phyloP scores from a whole-genome alignment of 2,888 invertebrate genomes.

The Notocelia uddmanniana region DNA sequence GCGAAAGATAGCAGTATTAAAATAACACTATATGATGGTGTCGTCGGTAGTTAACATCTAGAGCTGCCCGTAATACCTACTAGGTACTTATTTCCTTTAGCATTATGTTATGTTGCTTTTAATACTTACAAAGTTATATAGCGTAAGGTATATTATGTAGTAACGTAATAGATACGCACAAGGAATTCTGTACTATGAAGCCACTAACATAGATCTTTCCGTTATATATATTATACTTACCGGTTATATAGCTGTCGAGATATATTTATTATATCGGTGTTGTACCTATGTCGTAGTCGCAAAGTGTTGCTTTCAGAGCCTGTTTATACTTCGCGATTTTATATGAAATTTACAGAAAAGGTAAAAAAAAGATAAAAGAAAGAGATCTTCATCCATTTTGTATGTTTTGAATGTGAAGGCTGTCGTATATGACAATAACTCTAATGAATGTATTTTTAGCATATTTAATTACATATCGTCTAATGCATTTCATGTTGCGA shows the following conservation, averaged over 20 bases:
- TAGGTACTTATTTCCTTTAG: slow-evolving; percentile 26
- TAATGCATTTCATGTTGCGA: slow-evolving; percentile 30
- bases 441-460: slow-evolving; percentile 1
- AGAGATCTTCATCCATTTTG: slow-evolving; percentile 26
- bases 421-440: slow-evolving; percentile 19
- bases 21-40: neutral
- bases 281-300: slow-evolving; percentile 41
- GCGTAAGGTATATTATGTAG: slow-evolving; percentile 59
- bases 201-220: slow-evolving; percentile 58
- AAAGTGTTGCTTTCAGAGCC: slow-evolving; percentile 42
- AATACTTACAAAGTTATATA: slow-evolving; percentile 33
- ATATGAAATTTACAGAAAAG: slow-evolving; percentile 42
- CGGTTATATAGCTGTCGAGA: slow-evolving; percentile 38
- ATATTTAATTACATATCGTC: slow-evolving; percentile 34
- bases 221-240: slow-evolving; percentile 49
- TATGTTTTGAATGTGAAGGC: slow-evolving; percentile 24
- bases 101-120: slow-evolving; percentile 30
- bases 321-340: slow-evolving; percentile 46
- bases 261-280: slow-evolving; percentile 45
- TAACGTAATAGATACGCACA: slow-evolving; percentile 77
- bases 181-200: slow-evolving; percentile 63
- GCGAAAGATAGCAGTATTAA: neutral
- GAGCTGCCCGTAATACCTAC: slow-evolving; percentile 1
- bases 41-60: neutral
- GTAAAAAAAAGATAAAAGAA: slow-evolving; percentile 14